Evolutionary conservation across 2,797 vertebrate genomes (phyloP).

Genomic region (Paguma larvata): DNA sequence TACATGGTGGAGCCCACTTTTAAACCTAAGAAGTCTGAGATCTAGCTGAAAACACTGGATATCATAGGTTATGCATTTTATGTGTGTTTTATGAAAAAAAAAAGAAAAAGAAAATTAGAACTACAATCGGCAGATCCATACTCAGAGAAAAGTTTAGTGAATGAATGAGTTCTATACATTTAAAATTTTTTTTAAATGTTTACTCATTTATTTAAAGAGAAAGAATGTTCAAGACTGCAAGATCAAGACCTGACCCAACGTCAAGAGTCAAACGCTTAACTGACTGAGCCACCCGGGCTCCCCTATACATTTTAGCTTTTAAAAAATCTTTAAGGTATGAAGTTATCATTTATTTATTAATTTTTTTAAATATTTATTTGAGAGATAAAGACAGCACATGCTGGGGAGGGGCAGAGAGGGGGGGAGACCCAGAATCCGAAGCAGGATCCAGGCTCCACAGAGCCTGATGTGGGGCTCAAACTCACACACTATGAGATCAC

Average conservation of each 20-base stretch:
- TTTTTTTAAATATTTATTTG: too few relatives aligned
- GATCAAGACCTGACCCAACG: too few relatives aligned
- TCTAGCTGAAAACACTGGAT: slow-evolving; percentile 2
- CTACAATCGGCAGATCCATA: background rate
- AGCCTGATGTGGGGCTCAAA: too few relatives aligned
- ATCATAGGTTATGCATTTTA: background rate
- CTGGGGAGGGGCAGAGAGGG: too few relatives aligned
- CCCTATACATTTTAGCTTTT: background rate
- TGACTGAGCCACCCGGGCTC: too few relatives aligned
- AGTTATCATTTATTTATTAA: background rate
- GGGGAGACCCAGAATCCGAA: too few relatives aligned
- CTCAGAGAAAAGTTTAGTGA: background rate
- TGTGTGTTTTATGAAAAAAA: background rate
- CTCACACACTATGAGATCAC: too few relatives aligned
- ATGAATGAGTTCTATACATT: background rate
- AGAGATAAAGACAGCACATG: too few relatives aligned
- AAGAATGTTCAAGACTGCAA: too few relatives aligned
- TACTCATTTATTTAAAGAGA: background rate
- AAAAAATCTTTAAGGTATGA: background rate
- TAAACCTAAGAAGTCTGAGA: slow-evolving; percentile 6
- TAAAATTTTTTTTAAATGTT: background rate
- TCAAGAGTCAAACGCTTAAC: too few relatives aligned
- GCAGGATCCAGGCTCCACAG: too few relatives aligned
- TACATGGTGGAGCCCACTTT: background rate
- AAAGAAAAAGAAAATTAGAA: background rate